Base-by-base conservation (phyloP, 1,140 invertebrate genomes). In the Bradysia coprophila region DNA sequence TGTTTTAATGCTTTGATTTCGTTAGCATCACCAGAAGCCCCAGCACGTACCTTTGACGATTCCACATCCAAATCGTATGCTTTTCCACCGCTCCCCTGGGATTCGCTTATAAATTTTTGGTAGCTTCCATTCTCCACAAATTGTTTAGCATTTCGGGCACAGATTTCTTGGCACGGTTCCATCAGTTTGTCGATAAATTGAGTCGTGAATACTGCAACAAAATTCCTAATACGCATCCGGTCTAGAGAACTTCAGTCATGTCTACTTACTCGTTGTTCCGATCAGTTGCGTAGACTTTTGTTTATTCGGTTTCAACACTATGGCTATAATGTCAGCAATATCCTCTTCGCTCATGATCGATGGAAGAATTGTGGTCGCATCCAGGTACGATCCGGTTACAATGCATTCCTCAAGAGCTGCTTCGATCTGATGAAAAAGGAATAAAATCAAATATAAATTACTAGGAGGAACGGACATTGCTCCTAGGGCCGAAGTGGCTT, bases 341-440 rank as follows among this genome's bases (percentile, higher is more conserved):
- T 93, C 89, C 45, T 77, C 66, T 42, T 75, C 65, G 42, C 73
- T 76, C 45, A 92, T 76, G 36, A 87, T 72, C 10, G 83, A 81
- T 18, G 89, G 90, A 34, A 94, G 55, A 37, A 84, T 62, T 24
- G 72, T 72, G 42, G 76, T 70, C 38, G 94, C 65, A 66, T 96
- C 89, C 10, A 88, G 63, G 63, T 78, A 92, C 23, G 72, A 72
- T 49, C 73, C 77, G 22, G 74, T 76, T 10, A 69, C 57, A 45
- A 85, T 69, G 43, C 78, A 78, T 59, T 95, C 91, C 51, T 94
- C 89, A 6, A 95, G 67, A 43, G 82, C 77, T 13, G 36, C 18
- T 38, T 38, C 36, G 18, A 38, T 38, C 18, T 38, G 32, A n/a
- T n/a, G n/a, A n/a, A n/a, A n/a, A n/a, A 76, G 77, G 3, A 59